Evolutionary conservation across 2,888 invertebrate species (phyloP).

Genomic region (Callosobruchus maculatus): DNA sequence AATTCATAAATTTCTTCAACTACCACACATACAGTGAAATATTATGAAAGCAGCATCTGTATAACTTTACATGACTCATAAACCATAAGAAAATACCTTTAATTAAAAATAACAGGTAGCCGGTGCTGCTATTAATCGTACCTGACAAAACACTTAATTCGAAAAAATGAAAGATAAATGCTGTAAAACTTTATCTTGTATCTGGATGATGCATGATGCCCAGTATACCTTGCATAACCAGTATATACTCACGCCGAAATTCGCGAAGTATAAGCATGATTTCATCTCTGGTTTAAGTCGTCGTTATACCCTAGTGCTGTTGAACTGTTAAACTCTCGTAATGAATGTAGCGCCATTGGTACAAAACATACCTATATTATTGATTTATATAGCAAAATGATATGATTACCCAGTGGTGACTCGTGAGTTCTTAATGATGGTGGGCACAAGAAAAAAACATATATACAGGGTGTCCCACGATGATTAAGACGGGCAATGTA

Average conservation of each 20-base stretch:
- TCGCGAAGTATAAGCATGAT: background rate
- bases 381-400: no score
- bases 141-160: slow-evolving; percentile 35
- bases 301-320: background rate
- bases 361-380: no score
- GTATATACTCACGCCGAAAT: background rate
- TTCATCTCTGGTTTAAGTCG: background rate
- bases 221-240: background rate
- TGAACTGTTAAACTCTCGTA: background rate
- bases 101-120: slow-evolving; percentile 21
- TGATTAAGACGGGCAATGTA: no score
- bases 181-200: slow-evolving; percentile 22
- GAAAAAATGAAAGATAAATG: slow-evolving; percentile 23
- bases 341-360: no score
- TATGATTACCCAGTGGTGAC: no score
- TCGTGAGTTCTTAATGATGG: no score
- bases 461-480: no score
- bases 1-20: no score
- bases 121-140: slow-evolving; percentile 36
- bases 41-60: no score
- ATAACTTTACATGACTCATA: background rate
- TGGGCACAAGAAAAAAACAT: no score
- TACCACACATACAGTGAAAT: no score
- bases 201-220: slow-evolving; percentile 18
- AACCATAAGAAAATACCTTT: slow-evolving; percentile 1